Conservation (phyloP, 53 echinoderm and acorn worm genomes). For the Paelopatides confundens region DNA sequence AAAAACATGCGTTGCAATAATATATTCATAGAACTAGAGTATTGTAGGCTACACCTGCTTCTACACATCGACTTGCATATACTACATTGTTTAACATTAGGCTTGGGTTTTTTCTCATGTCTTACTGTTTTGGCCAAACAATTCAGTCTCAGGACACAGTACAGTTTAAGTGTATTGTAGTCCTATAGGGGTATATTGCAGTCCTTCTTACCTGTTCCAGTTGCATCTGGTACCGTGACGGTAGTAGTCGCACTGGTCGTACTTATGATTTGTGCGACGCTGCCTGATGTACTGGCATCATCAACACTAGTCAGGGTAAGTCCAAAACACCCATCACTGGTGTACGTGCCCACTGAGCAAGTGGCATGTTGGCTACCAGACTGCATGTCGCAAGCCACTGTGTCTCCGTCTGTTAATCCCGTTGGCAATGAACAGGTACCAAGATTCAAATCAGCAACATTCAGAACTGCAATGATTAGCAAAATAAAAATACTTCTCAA, state of each 20-base stretch:
- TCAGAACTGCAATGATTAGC: neutral
- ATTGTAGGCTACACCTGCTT: too few species aligned
- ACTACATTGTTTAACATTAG: too few species aligned
- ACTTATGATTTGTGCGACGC: neutral
- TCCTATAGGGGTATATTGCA: too few species aligned
- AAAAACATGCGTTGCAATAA: too few species aligned
- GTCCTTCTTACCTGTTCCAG: neutral
- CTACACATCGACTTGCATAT: too few species aligned
- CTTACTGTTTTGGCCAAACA: too few species aligned
- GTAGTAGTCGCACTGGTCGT: conserved; percentile 14
- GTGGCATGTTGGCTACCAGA: neutral
- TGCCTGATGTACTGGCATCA: neutral
- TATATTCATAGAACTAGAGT: too few species aligned
- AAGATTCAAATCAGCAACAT: neutral
- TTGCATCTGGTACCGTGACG: neutral
- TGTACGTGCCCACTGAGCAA: conserved; percentile 1
- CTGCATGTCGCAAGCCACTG: neutral
- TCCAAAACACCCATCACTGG: neutral
- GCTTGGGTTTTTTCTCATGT: too few species aligned
- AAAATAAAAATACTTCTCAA: too few species aligned
- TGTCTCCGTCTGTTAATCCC: neutral
- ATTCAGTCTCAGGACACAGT: too few species aligned
- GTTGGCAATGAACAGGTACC: neutral
- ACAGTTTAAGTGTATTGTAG: too few species aligned
- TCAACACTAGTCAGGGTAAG: neutral